Base-by-base conservation (phyloP, 2,888 invertebrate species). In the Erebia ligea region DNA sequence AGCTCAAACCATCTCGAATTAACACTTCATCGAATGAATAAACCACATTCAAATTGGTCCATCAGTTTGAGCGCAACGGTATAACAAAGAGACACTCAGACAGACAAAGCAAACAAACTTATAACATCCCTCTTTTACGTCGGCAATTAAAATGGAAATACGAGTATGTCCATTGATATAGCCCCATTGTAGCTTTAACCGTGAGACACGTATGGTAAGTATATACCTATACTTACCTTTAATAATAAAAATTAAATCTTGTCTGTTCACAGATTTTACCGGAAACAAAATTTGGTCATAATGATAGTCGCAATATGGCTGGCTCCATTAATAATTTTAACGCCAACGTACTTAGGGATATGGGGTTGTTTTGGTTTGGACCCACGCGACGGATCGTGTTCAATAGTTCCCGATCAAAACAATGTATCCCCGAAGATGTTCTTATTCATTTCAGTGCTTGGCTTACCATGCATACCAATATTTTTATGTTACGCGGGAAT, bases 301-400 rank as follows among this genome's bases (percentile, higher is more conserved):
- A 97, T 97, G 96, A 95, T 97, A 15, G 90, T 94, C 2, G 87
- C 94, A 56, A 96, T 96, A 19, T 98, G 97, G 97, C 76, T 95
- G 21, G 91, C 95, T 25, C 95, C 96, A 1, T 95, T 97, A 76
- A 94, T 95, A 1, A 92, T 95, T 10, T 91, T 97, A 58, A 90
- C 96, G 65, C 95, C 97, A 1, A 97, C 97, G 0, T 95, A 96
- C 94, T 88, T 96, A 52, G 96, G 95, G 54, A 88, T 93, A 56
- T 97, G 97, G 97, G 97, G 98, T 1, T 93, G 94, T 66, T 98
- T 97, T 80, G 97, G 97, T 1, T 91, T 97, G 74, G 97, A 97
- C 81, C 90, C 89, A 0, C 87, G 88, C 17, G 95, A 97, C 66
- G 97, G 97, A 0, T 97, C 97, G 13, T 98, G 98, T 82, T 96